Percentiles rank a stretch among this genome's conserved stretches.
Evolutionary conservation across 2,888 invertebrate species (phyloP).

Genomic region (Melieria crassipennis): DNA sequence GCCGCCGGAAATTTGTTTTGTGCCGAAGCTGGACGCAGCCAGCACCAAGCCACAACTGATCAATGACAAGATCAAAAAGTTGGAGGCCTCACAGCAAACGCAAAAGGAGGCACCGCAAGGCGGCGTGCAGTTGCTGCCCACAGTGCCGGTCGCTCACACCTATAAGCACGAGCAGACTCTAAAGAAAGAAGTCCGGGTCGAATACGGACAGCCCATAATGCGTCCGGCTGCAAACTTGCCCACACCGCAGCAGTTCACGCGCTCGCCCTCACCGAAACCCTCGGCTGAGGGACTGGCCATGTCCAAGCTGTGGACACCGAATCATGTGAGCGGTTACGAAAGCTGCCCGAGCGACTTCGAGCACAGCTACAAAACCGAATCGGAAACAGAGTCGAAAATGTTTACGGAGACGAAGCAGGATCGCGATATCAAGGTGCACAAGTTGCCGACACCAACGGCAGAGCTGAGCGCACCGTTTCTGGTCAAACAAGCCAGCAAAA

Average conservation of each 20-base stretch:
- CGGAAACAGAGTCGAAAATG: constrained; percentile 51
- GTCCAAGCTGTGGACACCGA: constrained; percentile 74
- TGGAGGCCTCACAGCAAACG: constrained; percentile 70
- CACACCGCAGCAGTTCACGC: constrained; percentile 55
- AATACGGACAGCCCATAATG: constrained; percentile 61
- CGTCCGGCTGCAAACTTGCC: constrained; percentile 62
- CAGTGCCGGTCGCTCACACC: constrained; percentile 41
- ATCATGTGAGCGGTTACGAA: constrained; percentile 53
- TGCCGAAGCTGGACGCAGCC: constrained; percentile 67
- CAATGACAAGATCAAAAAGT: constrained; percentile 70
- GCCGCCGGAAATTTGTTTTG: constrained; percentile 76
- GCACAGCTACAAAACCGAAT: constrained; percentile 43
- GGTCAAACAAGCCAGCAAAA: constrained; percentile 63
- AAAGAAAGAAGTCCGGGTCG: constrained; percentile 58
- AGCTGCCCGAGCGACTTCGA: constrained; percentile 52
- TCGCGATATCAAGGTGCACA: constrained; percentile 39
- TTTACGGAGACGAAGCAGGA: constrained; percentile 46
- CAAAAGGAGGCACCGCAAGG: constrained; percentile 70
- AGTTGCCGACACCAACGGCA: constrained; percentile 51
- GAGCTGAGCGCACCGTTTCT: constrained; percentile 68
- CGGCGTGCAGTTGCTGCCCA: constrained; percentile 68
- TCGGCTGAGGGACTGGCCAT: constrained; percentile 74
- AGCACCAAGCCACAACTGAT: constrained; percentile 66
- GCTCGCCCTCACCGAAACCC: constrained; percentile 69
- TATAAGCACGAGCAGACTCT: constrained; percentile 53